Evolutionary conservation across 2,113 vertebrate species (phyloP), one percentile per base, ranked within the genome.

Genomic region (Arenaria interpres): DNA sequence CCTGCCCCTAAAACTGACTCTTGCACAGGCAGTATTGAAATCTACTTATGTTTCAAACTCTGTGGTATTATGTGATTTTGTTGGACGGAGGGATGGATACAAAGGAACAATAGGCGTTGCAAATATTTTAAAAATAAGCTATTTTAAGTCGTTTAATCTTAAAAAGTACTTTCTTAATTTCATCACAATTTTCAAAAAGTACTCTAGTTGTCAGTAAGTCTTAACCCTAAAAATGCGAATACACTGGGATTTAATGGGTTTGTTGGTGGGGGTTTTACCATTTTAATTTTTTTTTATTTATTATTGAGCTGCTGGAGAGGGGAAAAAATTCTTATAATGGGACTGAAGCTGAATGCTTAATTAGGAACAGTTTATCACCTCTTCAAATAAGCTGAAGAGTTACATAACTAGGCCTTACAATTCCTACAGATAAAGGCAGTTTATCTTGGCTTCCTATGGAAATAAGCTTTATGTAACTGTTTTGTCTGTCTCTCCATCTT

Each of bases 361-460:
- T 92, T 96, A 92, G 78, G 50, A 95, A 83, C 62, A 92, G 50
- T 80, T 95, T 94, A 95, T 97, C 93, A 95, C 84, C 48, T 92
- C 93, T 93, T 89, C 74, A 94, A 83, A 75, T 89, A 93, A 94
- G 87, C 80, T 62, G 51, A 62, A 89, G 62, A 94, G 63, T 95
- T 97, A 93, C 54, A 89, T 92, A 97, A 95, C 91, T 88, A 88
- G 68, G 53, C 59, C 66, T 93, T 82, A 82, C 33, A 74, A 82
- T 94, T 89, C 74, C n/a, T 94, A 79, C 54, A 94, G 96, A 96
- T 95, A 91, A 96, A 91, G 88, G 66, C 48, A 93, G 84, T 96
- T 96, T 91, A 85, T 88, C 66, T 91, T 94, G 74, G 33, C 77
- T 94, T 97, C 87, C 91, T 95, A 91, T 89, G 89, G 92, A 96